These are phyloP conservation scores for Malurus alboscapulatus DNA, from an alignment of 2,113 vertebrate genomes.

Conservation along the genomic window DNA sequence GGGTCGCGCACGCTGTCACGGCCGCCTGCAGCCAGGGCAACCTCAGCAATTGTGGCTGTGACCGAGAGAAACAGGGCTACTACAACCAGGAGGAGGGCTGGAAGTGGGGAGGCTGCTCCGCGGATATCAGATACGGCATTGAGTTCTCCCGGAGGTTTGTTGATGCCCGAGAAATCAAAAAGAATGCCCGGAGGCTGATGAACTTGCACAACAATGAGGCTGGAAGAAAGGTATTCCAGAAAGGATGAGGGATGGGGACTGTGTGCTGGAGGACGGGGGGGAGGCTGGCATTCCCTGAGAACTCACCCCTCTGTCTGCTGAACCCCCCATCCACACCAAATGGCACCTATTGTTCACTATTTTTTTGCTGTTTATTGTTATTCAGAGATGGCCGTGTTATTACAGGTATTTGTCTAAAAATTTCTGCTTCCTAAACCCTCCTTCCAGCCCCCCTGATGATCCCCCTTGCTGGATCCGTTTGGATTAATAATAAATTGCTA, in stretches of 20 bases:
- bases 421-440: background rate
- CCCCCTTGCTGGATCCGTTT: background rate
- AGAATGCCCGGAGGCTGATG: conserved; percentile 95
- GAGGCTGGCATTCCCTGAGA: background rate
- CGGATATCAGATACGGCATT: conserved; percentile 94
- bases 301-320: background rate
- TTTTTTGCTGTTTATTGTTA: background rate
- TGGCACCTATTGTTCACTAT: background rate
- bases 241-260: background rate
- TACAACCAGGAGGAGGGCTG: conserved; percentile 96
- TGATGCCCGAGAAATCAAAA: conserved; percentile 96
- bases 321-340: background rate
- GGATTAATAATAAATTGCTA: background rate
- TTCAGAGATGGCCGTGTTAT: background rate
- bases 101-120: conserved; percentile 99
- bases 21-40: conserved; percentile 96
- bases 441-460: background rate
- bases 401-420: background rate
- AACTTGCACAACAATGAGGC: conserved; percentile 99
- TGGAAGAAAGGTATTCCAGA: conserved; percentile 90
- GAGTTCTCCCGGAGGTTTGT: conserved; percentile 97
- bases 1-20: conserved; percentile 93
- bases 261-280: conserved; percentile 18
- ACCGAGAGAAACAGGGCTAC: conserved; percentile 97
- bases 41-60: conserved; percentile 97